A percentile compares a stretch with the other conserved stretches of the same genome.
These are phyloP conservation scores for Tachycineta bicolor DNA, from an alignment of 2,113 vertebrate genomes.

Conservation along the genomic window DNA sequence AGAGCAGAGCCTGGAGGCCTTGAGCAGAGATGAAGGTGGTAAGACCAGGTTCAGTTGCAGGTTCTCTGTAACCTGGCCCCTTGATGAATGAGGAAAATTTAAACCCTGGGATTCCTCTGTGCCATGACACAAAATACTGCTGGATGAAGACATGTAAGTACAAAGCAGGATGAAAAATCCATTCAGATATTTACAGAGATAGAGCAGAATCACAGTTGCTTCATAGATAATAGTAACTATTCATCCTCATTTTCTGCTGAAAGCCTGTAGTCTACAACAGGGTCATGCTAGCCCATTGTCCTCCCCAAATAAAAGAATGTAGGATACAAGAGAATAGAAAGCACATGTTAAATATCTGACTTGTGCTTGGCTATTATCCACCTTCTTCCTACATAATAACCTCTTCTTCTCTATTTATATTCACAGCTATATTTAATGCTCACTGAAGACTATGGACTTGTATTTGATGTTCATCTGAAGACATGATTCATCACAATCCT, in stretches of 20 bases:
- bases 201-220: background rate
- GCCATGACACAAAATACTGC: background rate
- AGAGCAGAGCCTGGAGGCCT: background rate
- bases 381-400: constrained; percentile 49
- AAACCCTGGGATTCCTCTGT: background rate
- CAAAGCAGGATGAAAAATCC: background rate
- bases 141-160: background rate
- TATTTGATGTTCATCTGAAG: constrained; percentile 58
- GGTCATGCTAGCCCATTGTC: background rate
- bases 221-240: background rate
- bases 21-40: background rate
- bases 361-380: constrained; percentile 42
- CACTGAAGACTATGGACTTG: constrained; percentile 55
- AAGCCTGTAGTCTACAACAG: background rate
- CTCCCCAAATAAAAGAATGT: background rate
- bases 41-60: background rate
- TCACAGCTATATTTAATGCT: constrained; percentile 50
- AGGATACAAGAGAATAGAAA: background rate
- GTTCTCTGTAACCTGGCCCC: background rate
- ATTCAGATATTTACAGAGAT: background rate
- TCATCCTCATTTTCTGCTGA: background rate
- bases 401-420: constrained; percentile 46
- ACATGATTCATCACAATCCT: constrained; percentile 58
- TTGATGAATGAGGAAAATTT: background rate
- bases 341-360: constrained; percentile 19